Conservation (phyloP, 2,797 vertebrate genomes). For the Selene dorsalis region DNA sequence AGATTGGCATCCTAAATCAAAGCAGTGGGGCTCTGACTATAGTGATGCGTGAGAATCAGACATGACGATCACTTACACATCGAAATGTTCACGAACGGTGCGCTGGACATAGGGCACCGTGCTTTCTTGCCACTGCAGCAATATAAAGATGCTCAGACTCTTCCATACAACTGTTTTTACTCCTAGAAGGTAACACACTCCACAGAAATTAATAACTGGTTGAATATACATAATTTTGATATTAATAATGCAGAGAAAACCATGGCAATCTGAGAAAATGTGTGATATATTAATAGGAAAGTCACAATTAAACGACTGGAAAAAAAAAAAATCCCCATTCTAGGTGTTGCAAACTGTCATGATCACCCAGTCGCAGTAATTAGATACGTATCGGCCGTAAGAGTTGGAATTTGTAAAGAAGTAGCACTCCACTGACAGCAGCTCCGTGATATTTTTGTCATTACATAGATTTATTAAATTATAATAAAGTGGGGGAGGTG, state of each 20-base stretch:
- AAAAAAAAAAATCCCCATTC: not conserved
- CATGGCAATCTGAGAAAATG: not conserved
- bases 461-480: not conserved
- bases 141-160: not conserved
- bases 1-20: not conserved
- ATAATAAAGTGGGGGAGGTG: not conserved
- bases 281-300: not conserved
- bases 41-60: not conserved
- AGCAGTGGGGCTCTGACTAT: not conserved
- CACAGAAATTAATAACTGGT: not conserved
- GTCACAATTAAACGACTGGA: not conserved
- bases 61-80: not conserved
- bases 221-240: not conserved
- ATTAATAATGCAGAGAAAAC: not conserved
- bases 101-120: not conserved
- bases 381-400: not conserved
- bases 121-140: not conserved
- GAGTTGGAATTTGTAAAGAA: not conserved
- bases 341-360: not conserved
- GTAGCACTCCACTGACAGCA: too few relatives aligned
- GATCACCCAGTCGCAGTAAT: not conserved
- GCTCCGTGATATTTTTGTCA: not conserved
- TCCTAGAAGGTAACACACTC: too few relatives aligned
- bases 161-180: not conserved
- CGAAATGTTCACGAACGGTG: not conserved